These are phyloP conservation scores for Urocitellus parryii DNA, from an alignment of 2,113 vertebrate genomes.

Conservation along the genomic window DNA sequence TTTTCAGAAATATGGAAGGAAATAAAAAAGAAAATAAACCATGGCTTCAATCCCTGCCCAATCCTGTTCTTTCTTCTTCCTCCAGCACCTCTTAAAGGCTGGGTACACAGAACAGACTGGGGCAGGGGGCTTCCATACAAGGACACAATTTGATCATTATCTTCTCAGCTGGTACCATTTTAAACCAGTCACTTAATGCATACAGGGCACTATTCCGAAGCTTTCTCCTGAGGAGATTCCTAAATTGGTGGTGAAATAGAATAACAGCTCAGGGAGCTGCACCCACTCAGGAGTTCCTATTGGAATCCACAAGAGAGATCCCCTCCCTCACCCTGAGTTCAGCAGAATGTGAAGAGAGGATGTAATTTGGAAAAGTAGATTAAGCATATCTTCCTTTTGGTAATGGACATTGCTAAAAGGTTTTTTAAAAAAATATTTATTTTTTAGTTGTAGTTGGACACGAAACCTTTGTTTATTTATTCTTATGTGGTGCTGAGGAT, in stretches of 20 bases:
- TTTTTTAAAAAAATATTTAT: no score
- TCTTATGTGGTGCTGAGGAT: no score
- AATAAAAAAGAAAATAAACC: neutral
- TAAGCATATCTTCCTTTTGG: neutral
- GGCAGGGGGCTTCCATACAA: neutral
- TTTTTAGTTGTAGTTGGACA: no score
- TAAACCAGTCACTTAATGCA: neutral
- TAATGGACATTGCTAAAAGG: neutral
- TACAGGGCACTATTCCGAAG: neutral
- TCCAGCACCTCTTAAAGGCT: neutral
- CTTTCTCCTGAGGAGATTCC: neutral
- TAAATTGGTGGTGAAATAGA: neutral
- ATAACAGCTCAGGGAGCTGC: no score
- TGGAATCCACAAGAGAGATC: neutral
- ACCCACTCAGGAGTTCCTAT: neutral
- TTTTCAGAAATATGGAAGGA: neutral
- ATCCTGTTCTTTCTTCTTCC: rapidly evolving
- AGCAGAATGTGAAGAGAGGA: neutral
- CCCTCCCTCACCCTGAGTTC: neutral
- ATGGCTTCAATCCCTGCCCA: neutral
- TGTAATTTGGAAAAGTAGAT: neutral
- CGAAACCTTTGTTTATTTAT: no score
- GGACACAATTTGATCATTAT: neutral
- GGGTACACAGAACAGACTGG: neutral
- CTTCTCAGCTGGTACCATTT: neutral